These are phyloP conservation scores for Kryptolebias ocellatus DNA, from an alignment of 2,797 vertebrate species.

Conservation along the genomic window DNA sequence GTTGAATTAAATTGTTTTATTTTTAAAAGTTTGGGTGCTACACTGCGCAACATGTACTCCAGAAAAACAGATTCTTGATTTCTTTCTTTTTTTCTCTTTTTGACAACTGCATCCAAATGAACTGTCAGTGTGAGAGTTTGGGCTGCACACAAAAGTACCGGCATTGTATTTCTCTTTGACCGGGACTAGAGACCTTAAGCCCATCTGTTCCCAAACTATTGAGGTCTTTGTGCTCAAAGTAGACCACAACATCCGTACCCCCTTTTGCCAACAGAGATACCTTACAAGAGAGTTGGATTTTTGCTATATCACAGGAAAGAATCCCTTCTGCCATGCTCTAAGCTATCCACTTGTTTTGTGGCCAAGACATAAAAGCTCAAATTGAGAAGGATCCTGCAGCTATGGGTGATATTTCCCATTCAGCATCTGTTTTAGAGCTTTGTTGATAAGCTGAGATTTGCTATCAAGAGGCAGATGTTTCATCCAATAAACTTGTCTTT, in stretches of 20 bases:
- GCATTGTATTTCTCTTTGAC: slow-evolving; percentile 16
- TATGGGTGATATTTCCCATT: neutral
- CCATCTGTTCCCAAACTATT: neutral
- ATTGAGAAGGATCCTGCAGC: slow-evolving; percentile 3
- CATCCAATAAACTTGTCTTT: neutral
- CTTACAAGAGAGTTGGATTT: slow-evolving; percentile 8
- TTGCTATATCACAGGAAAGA: slow-evolving; percentile 1
- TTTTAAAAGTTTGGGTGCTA: slow-evolving; percentile 53
- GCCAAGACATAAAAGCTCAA: slow-evolving; percentile 10
- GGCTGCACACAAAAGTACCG: slow-evolving; percentile 18
- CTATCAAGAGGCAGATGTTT: neutral
- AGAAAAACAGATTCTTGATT: slow-evolving; percentile 42
- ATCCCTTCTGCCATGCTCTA: neutral
- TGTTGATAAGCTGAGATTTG: neutral
- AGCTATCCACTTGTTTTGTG: slow-evolving; percentile 14
- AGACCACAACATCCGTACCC: neutral
- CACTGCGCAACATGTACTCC: slow-evolving; percentile 49
- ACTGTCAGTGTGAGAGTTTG: slow-evolving; percentile 28
- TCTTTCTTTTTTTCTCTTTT: neutral
- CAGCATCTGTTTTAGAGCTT: slow-evolving; percentile 4
- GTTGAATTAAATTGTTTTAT: slow-evolving; percentile 46
- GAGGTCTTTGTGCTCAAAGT: neutral
- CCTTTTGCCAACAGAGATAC: neutral
- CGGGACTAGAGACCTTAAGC: neutral
- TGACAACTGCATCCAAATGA: slow-evolving; percentile 24